Percentiles rank a stretch among this genome's conserved stretches.
phyloP scores from a whole-genome alignment of 2,888 invertebrate species.

The Abscondita cerata region DNA sequence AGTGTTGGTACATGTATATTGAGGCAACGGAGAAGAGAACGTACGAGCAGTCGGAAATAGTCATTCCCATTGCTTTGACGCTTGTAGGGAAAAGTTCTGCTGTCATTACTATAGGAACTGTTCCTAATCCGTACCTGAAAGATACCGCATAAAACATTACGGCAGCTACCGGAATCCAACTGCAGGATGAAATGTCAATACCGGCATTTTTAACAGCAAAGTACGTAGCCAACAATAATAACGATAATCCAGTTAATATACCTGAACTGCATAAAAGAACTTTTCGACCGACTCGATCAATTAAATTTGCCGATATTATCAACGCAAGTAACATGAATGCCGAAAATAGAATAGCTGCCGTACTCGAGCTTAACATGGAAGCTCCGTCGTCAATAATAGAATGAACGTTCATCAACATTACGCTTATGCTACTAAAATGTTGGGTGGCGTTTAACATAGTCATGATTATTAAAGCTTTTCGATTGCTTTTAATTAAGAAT shows the following conservation, averaged over 20 bases:
- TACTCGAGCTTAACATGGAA: conserved; percentile 49
- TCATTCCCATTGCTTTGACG: conserved; percentile 57
- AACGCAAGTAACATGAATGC: conserved; percentile 53
- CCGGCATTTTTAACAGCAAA: conserved; percentile 50
- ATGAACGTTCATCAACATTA: conserved; percentile 57
- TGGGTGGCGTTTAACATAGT: conserved; percentile 53
- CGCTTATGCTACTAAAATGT: conserved; percentile 55
- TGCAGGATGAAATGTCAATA: conserved; percentile 45
- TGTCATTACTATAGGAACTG: conserved; percentile 54
- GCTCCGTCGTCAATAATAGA: conserved; percentile 52
- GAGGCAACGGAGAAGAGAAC: conserved; percentile 51
- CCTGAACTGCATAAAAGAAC: conserved; percentile 50
- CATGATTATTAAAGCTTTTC: conserved; percentile 54
- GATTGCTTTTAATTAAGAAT: conserved; percentile 51
- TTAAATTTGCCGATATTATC: conserved; percentile 46
- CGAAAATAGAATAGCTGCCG: conserved; percentile 53
- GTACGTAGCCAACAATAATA: conserved; percentile 51
- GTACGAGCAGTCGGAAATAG: conserved; percentile 53
- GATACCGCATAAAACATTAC: conserved; percentile 54
- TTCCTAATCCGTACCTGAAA: conserved; percentile 54
- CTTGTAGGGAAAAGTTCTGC: conserved; percentile 48
- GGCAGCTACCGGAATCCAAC: conserved; percentile 53
- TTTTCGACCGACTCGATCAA: conserved; percentile 54
- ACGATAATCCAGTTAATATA: conserved; percentile 49
- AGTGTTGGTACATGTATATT: conserved; percentile 48